Conservation (phyloP, 2,113 vertebrate genomes). For the Lichenostomus cassidix region DNA sequence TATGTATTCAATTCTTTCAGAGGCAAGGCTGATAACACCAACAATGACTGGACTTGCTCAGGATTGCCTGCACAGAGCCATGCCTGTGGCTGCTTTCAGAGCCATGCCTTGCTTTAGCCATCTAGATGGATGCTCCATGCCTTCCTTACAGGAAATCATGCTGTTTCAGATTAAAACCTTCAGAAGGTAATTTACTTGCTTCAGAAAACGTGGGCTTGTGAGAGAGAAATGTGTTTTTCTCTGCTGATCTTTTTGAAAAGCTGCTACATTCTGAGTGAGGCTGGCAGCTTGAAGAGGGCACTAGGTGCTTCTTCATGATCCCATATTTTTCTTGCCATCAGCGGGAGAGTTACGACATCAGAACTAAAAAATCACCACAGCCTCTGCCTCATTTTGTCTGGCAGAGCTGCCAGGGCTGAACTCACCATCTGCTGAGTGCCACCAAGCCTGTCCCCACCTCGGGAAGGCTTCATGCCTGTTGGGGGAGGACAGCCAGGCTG, state of each 20-base stretch:
- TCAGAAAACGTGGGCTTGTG: neutral
- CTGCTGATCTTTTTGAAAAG: neutral
- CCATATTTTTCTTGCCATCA: neutral
- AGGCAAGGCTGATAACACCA: neutral
- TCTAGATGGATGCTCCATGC: neutral
- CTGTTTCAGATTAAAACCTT: neutral
- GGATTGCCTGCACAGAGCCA: neutral
- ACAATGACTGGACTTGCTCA: neutral
- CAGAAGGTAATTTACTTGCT: neutral
- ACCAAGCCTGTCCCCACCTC: neutral
- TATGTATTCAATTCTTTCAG: neutral
- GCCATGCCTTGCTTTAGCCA: neutral
- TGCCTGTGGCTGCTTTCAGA: neutral
- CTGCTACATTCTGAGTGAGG: neutral
- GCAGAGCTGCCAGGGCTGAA: neutral
- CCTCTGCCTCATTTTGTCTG: neutral
- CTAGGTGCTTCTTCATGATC: neutral
- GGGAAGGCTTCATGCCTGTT: neutral
- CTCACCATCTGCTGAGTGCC: neutral
- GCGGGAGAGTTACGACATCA: neutral
- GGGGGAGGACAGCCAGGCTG: neutral
- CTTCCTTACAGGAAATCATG: neutral
- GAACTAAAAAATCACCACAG: neutral
- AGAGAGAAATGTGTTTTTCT: neutral
- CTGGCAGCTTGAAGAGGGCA: neutral